These are phyloP conservation scores for Calephelis perditalis DNA, from an alignment of 2,888 invertebrate genomes.

Conservation along the genomic window DNA sequence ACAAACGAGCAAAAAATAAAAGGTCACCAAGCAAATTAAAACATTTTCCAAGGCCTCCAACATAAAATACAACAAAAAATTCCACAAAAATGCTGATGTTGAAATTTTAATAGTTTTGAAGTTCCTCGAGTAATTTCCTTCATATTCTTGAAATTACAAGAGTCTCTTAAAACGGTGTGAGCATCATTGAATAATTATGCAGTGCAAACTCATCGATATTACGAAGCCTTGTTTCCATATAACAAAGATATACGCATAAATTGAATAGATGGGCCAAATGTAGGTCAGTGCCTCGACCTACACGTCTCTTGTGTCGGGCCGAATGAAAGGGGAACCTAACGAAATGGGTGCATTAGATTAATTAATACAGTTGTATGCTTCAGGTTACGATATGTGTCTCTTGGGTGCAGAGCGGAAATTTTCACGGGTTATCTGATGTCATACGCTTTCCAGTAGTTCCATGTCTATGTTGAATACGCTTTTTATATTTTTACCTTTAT, in stretches of 20 bases:
- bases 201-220: conserved; percentile 21
- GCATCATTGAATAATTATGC: conserved; percentile 15
- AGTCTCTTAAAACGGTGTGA: not conserved
- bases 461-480: conserved; percentile 12
- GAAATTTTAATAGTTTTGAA: conserved; percentile 3
- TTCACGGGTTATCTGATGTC: conserved; percentile 23
- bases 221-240: conserved; percentile 30
- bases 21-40: too few relatives aligned
- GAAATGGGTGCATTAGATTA: conserved; percentile 37
- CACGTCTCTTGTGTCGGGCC: conserved; percentile 18
- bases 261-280: conserved; percentile 32
- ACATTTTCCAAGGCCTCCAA: not conserved
- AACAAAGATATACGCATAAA: conserved; percentile 32
- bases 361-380: conserved; percentile 32
- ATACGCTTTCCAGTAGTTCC: conserved; percentile 23
- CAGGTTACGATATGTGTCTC: conserved; percentile 28
- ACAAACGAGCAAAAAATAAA: too few relatives aligned
- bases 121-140: conserved; percentile 9
- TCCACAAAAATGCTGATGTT: not conserved
- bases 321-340: conserved; percentile 29
- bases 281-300: conserved; percentile 35
- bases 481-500: not conserved
- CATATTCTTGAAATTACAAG: conserved; percentile 10
- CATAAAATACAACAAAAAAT: not conserved
- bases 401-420: conserved; percentile 26